A percentile compares a stretch with the other conserved stretches of the same genome.
These are phyloP conservation scores for Marasmarcha lunaedactyla DNA, from an alignment of 2,888 invertebrate genomes.

Conservation along the genomic window DNA sequence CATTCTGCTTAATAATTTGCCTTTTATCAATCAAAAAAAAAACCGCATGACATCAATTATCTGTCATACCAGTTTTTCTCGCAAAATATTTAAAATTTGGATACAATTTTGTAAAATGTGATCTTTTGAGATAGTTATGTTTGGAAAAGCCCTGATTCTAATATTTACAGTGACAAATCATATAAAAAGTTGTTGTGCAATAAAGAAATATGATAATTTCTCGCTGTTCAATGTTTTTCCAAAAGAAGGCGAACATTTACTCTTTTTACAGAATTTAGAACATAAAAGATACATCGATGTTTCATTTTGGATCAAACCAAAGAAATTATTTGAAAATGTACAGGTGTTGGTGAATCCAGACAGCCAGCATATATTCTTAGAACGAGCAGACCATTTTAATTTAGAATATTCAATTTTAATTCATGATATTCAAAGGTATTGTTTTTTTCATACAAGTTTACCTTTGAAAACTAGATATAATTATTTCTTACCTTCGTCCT, in stretches of 20 bases:
- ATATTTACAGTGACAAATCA: conserved; percentile 24
- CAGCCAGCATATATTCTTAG: conserved; percentile 27
- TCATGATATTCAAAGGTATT: conserved; percentile 34
- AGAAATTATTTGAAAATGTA: conserved; percentile 28
- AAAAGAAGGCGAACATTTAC: conserved; percentile 27
- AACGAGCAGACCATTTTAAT: conserved; percentile 32
- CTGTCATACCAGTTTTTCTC: too few species aligned
- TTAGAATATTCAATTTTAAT: conserved; percentile 21
- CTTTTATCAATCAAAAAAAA: too few species aligned
- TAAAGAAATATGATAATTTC: conserved; percentile 32
- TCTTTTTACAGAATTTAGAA: conserved; percentile 36
- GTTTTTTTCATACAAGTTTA: not conserved
- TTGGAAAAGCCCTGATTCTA: conserved; percentile 19
- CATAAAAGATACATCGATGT: conserved; percentile 33
- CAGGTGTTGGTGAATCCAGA: conserved; percentile 34
- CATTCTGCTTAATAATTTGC: too few species aligned
- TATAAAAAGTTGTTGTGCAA: too few species aligned
- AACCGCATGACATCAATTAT: too few species aligned
- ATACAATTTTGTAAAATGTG: too few species aligned
- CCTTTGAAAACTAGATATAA: not conserved
- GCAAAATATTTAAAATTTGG: too few species aligned
- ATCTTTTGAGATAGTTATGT: too few species aligned
- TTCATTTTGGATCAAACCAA: conserved; percentile 37
- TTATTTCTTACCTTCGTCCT: too few species aligned
- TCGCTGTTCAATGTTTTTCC: conserved; percentile 27